phyloP scores from a whole-genome alignment of 2,888 invertebrate species.

The Asteroscopus sphinx region DNA sequence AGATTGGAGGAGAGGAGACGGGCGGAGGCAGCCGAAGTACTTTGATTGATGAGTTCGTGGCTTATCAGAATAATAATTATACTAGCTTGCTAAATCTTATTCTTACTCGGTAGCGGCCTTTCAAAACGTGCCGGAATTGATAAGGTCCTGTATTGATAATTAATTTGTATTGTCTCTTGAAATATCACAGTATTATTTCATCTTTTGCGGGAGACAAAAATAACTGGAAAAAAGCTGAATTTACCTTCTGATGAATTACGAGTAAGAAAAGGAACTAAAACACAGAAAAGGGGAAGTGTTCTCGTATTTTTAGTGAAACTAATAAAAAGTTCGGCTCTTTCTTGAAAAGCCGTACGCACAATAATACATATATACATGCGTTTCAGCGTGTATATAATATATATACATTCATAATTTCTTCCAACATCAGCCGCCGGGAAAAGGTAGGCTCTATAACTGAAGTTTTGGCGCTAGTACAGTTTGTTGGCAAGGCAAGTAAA shows the following conservation, averaged over 20 bases:
- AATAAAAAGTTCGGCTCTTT: constrained; percentile 17
- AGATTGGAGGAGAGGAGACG: constrained; percentile 56
- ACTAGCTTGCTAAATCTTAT: constrained; percentile 57
- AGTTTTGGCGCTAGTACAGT: constrained; percentile 28
- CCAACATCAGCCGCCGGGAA: constrained; percentile 22
- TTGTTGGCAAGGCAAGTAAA: constrained; percentile 28
- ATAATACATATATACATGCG: too few relatives aligned
- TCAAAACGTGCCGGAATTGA: constrained; percentile 51
- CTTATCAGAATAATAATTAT: constrained; percentile 65
- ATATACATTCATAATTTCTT: constrained; percentile 23
- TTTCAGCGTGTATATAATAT: too few relatives aligned
- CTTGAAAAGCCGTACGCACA: constrained; percentile 10
- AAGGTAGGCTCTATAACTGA: constrained; percentile 12
- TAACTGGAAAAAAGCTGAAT: too few relatives aligned
- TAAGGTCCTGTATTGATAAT: constrained; percentile 43
- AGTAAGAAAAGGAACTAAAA: background rate
- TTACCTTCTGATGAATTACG: background rate
- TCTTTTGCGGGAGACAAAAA: too few relatives aligned
- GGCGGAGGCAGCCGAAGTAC: constrained; percentile 55
- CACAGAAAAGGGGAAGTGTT: background rate
- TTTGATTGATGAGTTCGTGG: constrained; percentile 72
- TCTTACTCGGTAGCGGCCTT: constrained; percentile 49
- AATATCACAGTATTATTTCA: background rate
- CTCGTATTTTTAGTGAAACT: background rate
- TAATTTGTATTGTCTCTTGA: constrained; percentile 12